Evolutionary conservation across 2,797 vertebrate species (phyloP).

Genomic region (Sitta carolinensis): DNA sequence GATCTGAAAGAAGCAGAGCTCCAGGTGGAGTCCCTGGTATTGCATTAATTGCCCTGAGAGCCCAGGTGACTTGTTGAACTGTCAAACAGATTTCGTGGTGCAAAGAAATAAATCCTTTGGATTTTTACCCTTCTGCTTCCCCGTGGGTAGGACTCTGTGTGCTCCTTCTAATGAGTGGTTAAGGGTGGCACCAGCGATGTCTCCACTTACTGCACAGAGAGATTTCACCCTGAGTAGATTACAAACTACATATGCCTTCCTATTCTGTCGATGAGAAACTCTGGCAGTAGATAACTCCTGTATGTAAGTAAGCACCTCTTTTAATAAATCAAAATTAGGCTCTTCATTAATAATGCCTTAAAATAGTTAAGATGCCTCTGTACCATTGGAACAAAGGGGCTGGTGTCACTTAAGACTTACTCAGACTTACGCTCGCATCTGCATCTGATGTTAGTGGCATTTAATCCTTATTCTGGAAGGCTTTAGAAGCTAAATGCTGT

Average conservation of each 20-base stretch:
- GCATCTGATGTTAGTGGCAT: fast-evolving
- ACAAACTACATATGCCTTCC: background rate
- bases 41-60: background rate
- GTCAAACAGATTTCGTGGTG: background rate
- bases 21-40: background rate
- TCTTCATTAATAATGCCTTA: background rate
- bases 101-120: background rate
- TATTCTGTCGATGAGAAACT: background rate
- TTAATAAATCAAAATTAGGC: background rate
- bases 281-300: background rate
- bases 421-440: background rate
- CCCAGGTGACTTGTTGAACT: background rate
- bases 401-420: background rate
- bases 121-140: background rate
- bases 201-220: too few relatives aligned
- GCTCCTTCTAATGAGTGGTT: background rate
- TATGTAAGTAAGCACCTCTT: background rate
- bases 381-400: background rate
- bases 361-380: background rate
- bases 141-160: background rate
- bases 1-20: background rate
- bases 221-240: background rate
- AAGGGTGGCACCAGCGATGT: fast-evolving
- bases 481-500: background rate
- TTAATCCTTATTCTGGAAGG: background rate